Base-by-base conservation (phyloP, 2,888 invertebrate species). In the Drosophila diplacantha region DNA sequence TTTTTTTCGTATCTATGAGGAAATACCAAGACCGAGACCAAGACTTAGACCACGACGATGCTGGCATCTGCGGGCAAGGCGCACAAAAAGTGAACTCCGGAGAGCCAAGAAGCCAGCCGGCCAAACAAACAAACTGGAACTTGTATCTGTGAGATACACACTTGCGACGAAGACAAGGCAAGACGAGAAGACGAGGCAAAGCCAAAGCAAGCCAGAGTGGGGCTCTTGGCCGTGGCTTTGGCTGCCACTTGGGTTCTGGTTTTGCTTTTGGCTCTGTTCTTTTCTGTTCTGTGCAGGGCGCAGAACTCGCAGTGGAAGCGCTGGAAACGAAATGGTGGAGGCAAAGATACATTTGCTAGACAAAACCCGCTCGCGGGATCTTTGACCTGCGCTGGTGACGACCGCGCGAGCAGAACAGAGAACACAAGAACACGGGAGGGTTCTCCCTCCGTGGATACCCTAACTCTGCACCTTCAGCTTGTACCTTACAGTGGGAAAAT, bases 301-400 rank as follows among this genome's bases (percentile, higher is more conserved):
- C 68, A 68, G 73, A 76, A 76, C 77, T 56, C 59, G 50, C 49
- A 31, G 16, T 68, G 64, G 80, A 81, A 78, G 73, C 58, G 46
- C 63, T 79, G 80, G 72, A 79, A 63, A 58, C 52, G 51, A 44
- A 53, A 39, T 56, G 52, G 62, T 60, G 60, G 69, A 71, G 71
- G 69, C 67, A 58, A 60, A 65, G 62, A 58, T 69, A 68, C 81
- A 75, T 70, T 75, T 63, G 80, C 82, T 79, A 82, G 83, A 79
- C 81, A 77, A 82, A 79, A 79, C 78, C 80, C 63, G 78, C 78
- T 79, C 80, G 82, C 75, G 82, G 87, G 86, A 86, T 86, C 86
- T 86, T 86, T 86, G 86, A 86, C 87, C 87, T 85, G 76, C 69
- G 67, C 72, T 83, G 79, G 83, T 81, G 81, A 83, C 83, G 83